Base-by-base conservation (phyloP, 2,797 vertebrate genomes). In the Gymnothorax reevesii region DNA sequence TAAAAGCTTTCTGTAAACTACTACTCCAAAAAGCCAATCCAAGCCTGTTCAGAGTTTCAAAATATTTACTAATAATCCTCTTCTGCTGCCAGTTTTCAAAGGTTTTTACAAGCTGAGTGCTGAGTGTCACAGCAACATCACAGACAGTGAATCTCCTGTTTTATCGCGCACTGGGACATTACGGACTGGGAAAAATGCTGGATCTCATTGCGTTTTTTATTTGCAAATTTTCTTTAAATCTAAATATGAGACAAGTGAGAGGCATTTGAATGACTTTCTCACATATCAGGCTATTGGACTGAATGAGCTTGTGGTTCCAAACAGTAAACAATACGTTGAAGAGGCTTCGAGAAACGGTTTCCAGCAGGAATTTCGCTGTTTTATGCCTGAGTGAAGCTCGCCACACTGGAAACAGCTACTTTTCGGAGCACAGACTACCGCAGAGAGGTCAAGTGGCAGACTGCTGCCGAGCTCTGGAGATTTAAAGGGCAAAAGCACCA, bases 41-140 rank as follows among this genome's bases (percentile, higher is more conserved):
- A 59, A 84, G 57, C 83, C 62, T 84, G 49, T 64, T 84, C 64
- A 84, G 59, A 15, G 60, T 8, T 64, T 84, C 83, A 84, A 60
- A 84, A 64, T 49, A 64, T 84, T 84, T 84, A 57, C 83, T 49
- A 64, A 66, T 33, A 84, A 84, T 60, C 64, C 42, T 64, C 52
- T 8, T 42, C 59, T 49, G 83, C 25, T 27, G 60, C 8, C 60
- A 42, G 57, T 66, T 64, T 75, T 75, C 25, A 33, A 33, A 15
- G 17, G 60, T 69, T 69, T 60, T 57, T 15, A 60, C 57, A 59
- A 57, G 22, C 55, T 60, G 7, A 33, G 57, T 57, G 59, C 60
- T 33, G 57, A 27, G 2, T 83, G 55, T 54, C 82, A 27, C 3
- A 60, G 33, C 82, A 15, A 25, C 55, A 33, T 12, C 2, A 42